Percentiles rank a stretch among this genome's conserved stretches.
These are phyloP conservation scores for Crioceris asparagi DNA, from an alignment of 2,888 invertebrate genomes.

Conservation along the genomic window DNA sequence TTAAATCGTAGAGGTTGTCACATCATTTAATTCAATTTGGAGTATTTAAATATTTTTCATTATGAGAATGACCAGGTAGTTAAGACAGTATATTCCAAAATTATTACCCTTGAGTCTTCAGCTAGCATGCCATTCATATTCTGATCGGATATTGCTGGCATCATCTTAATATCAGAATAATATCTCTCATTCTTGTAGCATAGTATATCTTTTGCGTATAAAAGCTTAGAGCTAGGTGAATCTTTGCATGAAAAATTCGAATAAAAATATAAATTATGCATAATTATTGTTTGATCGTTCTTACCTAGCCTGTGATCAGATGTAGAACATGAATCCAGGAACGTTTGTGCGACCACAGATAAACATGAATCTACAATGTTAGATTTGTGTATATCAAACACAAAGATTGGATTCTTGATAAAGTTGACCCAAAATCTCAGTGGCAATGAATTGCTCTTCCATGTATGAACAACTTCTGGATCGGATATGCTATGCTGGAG, in stretches of 20 bases:
- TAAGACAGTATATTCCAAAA: too few species aligned
- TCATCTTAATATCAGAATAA: slow-evolving; percentile 86
- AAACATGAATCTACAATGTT: slow-evolving; percentile 98
- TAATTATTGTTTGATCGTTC: too few species aligned
- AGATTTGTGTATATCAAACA: slow-evolving; percentile 98
- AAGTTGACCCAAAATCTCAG: slow-evolving; percentile 98
- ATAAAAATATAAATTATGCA: slow-evolving; percentile 6
- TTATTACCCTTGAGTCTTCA: slow-evolving; percentile 89
- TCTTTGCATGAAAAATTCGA: slow-evolving; percentile 65
- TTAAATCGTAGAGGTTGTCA: too few species aligned
- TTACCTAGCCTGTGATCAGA: slow-evolving; percentile 91
- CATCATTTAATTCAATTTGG: not conserved
- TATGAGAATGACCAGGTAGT: too few species aligned
- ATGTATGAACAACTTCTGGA: slow-evolving; percentile 97
- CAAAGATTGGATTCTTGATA: slow-evolving; percentile 99
- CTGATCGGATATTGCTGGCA: slow-evolving; percentile 98
- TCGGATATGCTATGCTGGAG: slow-evolving; percentile 90
- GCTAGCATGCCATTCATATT: slow-evolving; percentile 99
- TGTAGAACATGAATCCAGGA: slow-evolving; percentile 99
- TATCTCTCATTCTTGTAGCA: slow-evolving; percentile 96
- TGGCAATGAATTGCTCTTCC: slow-evolving; percentile 94
- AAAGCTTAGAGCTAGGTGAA: slow-evolving; percentile 95
- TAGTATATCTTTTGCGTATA: slow-evolving; percentile 99
- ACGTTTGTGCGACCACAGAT: slow-evolving; percentile 98
- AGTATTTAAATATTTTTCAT: slow-evolving; percentile 22